A percentile compares a stretch with the other conserved stretches of the same genome.
Conservation (phyloP, 2,888 invertebrate genomes). For the Dexiosoma caninum region DNA sequence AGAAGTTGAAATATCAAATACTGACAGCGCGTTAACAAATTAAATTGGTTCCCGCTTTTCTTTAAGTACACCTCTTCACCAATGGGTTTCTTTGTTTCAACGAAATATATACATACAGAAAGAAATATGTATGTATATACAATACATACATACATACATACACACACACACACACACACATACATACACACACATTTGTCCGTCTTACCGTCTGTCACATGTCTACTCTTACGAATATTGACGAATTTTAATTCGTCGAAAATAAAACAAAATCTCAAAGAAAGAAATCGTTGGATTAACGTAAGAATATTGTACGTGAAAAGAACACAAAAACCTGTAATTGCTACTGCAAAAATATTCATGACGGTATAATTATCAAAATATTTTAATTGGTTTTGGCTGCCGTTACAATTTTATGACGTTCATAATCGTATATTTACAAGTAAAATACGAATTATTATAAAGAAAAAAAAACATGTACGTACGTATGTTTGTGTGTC, state of each 20-base stretch:
- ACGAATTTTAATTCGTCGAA: not conserved
- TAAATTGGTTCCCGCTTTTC: too few species aligned
- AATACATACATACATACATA: too few species aligned
- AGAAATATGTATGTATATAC: too few species aligned
- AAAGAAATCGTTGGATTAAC: not conserved
- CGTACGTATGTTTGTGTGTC: not conserved
- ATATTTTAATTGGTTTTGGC: slow-evolving; percentile 31
- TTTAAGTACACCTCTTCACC: too few species aligned
- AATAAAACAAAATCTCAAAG: not conserved
- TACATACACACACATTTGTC: too few species aligned
- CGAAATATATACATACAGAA: too few species aligned
- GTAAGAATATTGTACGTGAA: not conserved
- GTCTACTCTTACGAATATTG: not conserved
- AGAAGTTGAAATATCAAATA: too few species aligned
- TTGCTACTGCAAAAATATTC: not conserved
- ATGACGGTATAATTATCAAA: slow-evolving; percentile 50
- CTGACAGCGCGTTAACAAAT: too few species aligned
- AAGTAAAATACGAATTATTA: not conserved
- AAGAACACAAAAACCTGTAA: not conserved
- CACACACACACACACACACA: too few species aligned
- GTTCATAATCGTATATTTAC: not conserved
- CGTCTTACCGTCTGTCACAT: not conserved
- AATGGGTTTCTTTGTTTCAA: too few species aligned
- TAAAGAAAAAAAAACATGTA: not conserved
- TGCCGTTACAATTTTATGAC: slow-evolving; percentile 21